A percentile compares a stretch with the other conserved stretches of the same genome.
Conservation (phyloP, 1,140 invertebrate genomes). For the Uloborus diversus region DNA sequence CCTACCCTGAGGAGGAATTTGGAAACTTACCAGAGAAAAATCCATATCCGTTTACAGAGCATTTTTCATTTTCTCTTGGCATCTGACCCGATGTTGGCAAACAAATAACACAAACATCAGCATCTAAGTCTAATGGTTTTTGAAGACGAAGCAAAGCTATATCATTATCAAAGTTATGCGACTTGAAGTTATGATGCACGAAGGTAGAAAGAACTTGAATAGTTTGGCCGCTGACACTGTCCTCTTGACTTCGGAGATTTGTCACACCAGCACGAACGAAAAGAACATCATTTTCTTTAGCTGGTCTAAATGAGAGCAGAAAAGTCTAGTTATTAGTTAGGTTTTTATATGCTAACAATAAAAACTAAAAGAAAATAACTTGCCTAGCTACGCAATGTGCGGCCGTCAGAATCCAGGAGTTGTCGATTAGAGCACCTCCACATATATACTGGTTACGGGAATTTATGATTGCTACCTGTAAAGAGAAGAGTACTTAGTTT, state of each 20-base stretch:
- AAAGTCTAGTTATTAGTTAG: too few relatives aligned
- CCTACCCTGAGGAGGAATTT: too few relatives aligned
- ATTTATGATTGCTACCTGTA: conserved; percentile 82
- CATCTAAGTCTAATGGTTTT: conserved; percentile 64
- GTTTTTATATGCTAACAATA: too few relatives aligned
- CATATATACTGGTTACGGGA: conserved; percentile 92
- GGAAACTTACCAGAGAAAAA: conserved; percentile 83
- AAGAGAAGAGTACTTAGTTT: not conserved
- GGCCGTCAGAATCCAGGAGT: conserved; percentile 92
- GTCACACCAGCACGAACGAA: conserved; percentile 94
- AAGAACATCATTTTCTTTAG: conserved; percentile 86
- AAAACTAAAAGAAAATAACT: conserved; percentile 62
- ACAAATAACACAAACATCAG: conserved; percentile 77
- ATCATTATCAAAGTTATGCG: conserved; percentile 93
- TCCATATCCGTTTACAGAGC: conserved; percentile 90
- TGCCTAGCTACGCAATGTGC: conserved; percentile 96
- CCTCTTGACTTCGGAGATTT: conserved; percentile 78
- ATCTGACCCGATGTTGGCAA: conserved; percentile 84
- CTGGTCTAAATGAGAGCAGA: too few relatives aligned
- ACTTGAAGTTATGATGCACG: conserved; percentile 96
- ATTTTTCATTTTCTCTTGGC: conserved; percentile 79
- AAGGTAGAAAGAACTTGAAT: conserved; percentile 88
- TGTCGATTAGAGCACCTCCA: conserved; percentile 90
- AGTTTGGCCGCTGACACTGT: conserved; percentile 87
- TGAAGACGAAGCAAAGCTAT: conserved; percentile 92